Conservation (phyloP, 2,113 vertebrate species). For the Ibidorhyncha struthersii region DNA sequence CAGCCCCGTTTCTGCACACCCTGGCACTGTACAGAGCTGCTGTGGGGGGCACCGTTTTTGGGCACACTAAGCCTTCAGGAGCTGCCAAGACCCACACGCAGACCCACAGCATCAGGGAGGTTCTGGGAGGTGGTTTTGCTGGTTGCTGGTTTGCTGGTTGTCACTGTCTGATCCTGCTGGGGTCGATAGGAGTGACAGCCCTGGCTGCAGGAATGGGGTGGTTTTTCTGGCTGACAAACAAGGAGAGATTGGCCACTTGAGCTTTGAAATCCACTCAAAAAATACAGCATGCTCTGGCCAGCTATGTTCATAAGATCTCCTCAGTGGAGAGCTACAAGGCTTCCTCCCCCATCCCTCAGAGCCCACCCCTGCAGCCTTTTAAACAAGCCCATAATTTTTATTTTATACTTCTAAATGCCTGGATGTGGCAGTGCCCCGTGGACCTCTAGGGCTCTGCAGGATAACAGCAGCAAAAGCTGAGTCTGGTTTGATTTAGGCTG, state of each 20-base stretch:
- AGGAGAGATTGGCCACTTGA: not conserved
- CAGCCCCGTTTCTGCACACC: not conserved
- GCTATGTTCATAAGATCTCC: not conserved
- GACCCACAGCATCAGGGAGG: not conserved
- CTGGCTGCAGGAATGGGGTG: not conserved
- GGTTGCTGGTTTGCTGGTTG: not conserved
- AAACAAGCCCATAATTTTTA: not conserved
- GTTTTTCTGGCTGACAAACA: not conserved
- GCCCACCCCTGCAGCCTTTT: not conserved
- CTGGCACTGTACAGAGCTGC: fast-evolving
- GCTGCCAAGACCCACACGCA: not conserved
- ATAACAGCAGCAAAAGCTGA: not conserved
- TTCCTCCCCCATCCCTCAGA: not conserved
- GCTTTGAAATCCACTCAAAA: not conserved
- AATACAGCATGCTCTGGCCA: not conserved
- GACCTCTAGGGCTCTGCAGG: not conserved
- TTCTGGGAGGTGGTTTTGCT: not conserved
- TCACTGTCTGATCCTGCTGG: not conserved
- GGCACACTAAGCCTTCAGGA: not conserved
- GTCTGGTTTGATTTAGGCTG: not conserved
- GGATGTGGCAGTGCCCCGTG: not conserved
- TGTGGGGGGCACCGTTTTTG: fast-evolving
- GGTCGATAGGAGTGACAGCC: not conserved
- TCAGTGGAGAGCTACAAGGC: not conserved
- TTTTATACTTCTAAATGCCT: not conserved